phyloP scores from a whole-genome alignment of 2,113 vertebrate species.

The Rhegmatorhina hoffmannsi region DNA sequence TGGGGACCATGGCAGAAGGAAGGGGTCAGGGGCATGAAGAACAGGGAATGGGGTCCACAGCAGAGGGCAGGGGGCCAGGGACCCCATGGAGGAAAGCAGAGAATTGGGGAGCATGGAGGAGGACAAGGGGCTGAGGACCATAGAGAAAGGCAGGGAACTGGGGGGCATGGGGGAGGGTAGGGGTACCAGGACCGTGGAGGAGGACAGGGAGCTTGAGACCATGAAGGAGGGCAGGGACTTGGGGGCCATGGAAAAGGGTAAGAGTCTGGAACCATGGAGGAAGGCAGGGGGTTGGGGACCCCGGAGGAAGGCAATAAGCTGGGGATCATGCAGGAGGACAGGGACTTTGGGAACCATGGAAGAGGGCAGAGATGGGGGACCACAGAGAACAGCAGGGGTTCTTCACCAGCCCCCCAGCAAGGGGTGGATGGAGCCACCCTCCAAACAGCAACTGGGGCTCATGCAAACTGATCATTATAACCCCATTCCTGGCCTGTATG shows the following conservation, averaged over 20 bases:
- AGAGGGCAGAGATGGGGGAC: neutral
- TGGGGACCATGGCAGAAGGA: neutral
- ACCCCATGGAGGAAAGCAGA: neutral
- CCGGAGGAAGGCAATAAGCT: neutral
- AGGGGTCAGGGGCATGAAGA: neutral
- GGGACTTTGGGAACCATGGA: too few species aligned
- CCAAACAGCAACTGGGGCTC: accelerated
- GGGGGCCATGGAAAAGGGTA: neutral
- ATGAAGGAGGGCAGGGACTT: too few species aligned
- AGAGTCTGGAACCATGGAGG: too few species aligned
- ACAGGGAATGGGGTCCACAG: neutral
- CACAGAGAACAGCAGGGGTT: accelerated
- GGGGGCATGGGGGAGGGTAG: neutral
- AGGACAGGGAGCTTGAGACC: neutral
- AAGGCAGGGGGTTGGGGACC: too few species aligned
- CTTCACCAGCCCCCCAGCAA: neutral
- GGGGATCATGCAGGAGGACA: neutral
- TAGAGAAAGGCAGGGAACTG: too few species aligned
- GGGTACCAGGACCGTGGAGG: accelerated
- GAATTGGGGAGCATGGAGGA: neutral
- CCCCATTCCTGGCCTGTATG: neutral
- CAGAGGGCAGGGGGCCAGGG: neutral
- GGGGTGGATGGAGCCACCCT: neutral
- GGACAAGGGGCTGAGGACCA: too few species aligned
- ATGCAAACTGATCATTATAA: neutral